A percentile compares a stretch with the other conserved stretches of the same genome.
Evolutionary conservation across 2,888 invertebrate species (phyloP).

Genomic region (Drosophila hamatofila): DNA sequence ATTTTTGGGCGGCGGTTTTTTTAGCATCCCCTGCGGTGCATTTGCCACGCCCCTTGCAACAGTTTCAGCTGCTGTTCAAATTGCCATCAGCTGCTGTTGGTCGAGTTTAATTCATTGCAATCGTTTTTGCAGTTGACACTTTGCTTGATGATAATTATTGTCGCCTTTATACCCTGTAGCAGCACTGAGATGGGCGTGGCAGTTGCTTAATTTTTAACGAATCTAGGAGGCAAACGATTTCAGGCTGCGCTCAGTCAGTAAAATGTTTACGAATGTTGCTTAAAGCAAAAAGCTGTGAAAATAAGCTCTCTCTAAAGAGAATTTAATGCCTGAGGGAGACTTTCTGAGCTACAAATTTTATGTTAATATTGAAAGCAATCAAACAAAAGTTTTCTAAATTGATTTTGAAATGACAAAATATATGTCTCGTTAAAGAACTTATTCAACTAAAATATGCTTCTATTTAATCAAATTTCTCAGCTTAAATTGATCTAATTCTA

Average conservation of each 20-base stretch:
- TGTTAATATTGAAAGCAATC: too few species aligned
- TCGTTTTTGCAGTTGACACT: slow-evolving; percentile 44
- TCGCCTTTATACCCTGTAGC: slow-evolving; percentile 31
- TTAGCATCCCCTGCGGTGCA: slow-evolving; percentile 38
- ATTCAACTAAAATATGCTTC: too few species aligned
- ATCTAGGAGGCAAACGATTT: background rate
- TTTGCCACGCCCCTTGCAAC: slow-evolving; percentile 20
- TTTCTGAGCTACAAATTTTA: too few species aligned
- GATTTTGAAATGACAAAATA: too few species aligned
- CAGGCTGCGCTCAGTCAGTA: background rate
- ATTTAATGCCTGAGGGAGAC: background rate
- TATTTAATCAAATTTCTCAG: too few species aligned
- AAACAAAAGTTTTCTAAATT: too few species aligned
- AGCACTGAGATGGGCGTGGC: background rate
- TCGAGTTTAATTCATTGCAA: slow-evolving; percentile 50
- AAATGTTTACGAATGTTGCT: background rate
- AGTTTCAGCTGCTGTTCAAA: slow-evolving; percentile 26
- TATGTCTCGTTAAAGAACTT: too few species aligned
- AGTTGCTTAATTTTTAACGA: too few species aligned
- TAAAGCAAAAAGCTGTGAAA: background rate
- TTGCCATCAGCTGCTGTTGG: slow-evolving; percentile 54
- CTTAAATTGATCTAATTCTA: too few species aligned
- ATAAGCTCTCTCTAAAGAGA: background rate
- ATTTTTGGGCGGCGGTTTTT: background rate
- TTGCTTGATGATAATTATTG: slow-evolving; percentile 32